A percentile compares a stretch with the other conserved stretches of the same genome.
phyloP scores from a whole-genome alignment of 2,888 invertebrate genomes.

The Nomada lathburiana region DNA sequence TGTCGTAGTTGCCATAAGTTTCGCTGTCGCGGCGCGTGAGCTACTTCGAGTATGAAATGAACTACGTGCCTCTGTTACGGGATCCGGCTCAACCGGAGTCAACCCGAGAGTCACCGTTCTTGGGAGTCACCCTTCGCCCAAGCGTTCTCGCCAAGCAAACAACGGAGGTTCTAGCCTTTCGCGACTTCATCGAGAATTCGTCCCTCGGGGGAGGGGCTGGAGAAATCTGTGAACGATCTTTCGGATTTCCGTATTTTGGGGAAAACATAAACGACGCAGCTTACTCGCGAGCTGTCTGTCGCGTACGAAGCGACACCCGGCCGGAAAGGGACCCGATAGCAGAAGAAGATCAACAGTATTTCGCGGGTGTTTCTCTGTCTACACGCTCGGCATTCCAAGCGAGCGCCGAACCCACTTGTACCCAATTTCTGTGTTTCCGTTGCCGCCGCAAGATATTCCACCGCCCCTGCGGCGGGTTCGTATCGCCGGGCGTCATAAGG shows the following conservation, averaged over 20 bases:
- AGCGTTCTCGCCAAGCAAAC: no score
- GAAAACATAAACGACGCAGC: no score
- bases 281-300: background rate
- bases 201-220: no score
- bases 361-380: slow-evolving; percentile 27
- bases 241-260: no score
- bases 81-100: slow-evolving; percentile 8
- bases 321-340: background rate
- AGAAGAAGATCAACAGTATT: background rate
- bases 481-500: slow-evolving; percentile 18
- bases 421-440: slow-evolving; percentile 38
- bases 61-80: slow-evolving; percentile 64
- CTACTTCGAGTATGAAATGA: slow-evolving; percentile 70
- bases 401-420: slow-evolving; percentile 27
- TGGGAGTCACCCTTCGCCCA: background rate
- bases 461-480: slow-evolving; percentile 20
- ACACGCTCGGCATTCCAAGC: slow-evolving; percentile 26
- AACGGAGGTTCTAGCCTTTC: no score
- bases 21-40: slow-evolving; percentile 54
- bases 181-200: no score
- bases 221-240: no score
- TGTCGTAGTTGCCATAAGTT: slow-evolving; percentile 57
- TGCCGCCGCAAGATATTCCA: slow-evolving; percentile 32
- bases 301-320: background rate
- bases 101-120: slow-evolving; percentile 8